phyloP scores from a whole-genome alignment of 2,888 invertebrate species.

The Pseudoips prasinana region DNA sequence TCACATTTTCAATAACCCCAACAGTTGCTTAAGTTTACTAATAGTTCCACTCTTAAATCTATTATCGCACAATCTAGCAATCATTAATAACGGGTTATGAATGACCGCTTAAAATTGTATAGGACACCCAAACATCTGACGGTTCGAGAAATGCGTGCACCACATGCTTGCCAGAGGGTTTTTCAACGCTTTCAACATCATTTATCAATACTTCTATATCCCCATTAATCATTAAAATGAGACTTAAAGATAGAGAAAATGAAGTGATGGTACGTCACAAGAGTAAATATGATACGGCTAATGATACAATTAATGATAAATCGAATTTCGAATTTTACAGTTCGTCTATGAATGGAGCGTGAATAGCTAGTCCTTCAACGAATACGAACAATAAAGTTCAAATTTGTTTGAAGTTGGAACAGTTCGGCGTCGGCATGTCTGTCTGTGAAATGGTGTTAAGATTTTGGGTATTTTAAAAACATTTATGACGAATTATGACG shows the following conservation, averaged over 20 bases:
- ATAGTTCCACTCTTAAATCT: constrained; percentile 44
- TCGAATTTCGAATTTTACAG: constrained; percentile 62
- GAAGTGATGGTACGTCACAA: constrained; percentile 61
- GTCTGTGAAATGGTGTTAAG: constrained; percentile 26
- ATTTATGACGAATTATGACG: constrained; percentile 46
- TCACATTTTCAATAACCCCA: constrained; percentile 12
- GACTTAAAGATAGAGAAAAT: constrained; percentile 81
- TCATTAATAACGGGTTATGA: constrained; percentile 71
- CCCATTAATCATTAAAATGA: constrained; percentile 77
- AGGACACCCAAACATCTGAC: constrained; percentile 64
- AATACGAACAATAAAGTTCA: constrained; percentile 25
- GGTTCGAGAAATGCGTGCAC: constrained; percentile 50
- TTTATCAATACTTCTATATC: constrained; percentile 66
- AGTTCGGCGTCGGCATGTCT: constrained; percentile 57
- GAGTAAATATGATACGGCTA: constrained; percentile 70
- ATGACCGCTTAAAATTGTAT: constrained; percentile 73
- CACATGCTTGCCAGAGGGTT: constrained; percentile 62
- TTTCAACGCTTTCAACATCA: constrained; percentile 69
- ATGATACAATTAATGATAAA: constrained; percentile 79
- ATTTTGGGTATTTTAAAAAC: constrained; percentile 39
- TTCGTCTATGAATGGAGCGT: constrained; percentile 52
- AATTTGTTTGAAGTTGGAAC: constrained; percentile 22
- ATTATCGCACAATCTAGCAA: constrained; percentile 51
- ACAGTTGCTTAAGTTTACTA: constrained; percentile 29
- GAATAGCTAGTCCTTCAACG: constrained; percentile 21